Percentiles rank a stretch among this genome's conserved stretches.
phyloP scores from a whole-genome alignment of 1,140 invertebrate genomes.

The Muscidifurax raptorellus region DNA sequence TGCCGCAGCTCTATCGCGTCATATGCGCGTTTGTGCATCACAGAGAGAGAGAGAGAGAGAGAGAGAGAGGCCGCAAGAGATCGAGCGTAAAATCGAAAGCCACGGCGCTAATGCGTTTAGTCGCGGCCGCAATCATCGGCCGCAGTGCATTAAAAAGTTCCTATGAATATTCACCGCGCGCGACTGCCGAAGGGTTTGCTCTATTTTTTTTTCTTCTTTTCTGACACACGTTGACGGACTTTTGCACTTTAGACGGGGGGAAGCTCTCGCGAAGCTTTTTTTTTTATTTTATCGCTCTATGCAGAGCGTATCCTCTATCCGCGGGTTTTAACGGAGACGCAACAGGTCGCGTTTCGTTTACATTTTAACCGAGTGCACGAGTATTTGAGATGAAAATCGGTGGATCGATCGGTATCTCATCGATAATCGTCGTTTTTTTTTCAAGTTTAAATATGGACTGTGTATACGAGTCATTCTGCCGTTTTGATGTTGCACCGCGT shows the following conservation, averaged over 20 bases:
- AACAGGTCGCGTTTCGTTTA: not conserved
- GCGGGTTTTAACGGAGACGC: not conserved
- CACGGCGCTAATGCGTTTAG: not conserved
- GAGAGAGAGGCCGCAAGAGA: not conserved
- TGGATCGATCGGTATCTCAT: too few relatives aligned
- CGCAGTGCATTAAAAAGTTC: not conserved
- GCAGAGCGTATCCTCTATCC: too few relatives aligned
- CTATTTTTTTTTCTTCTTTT: not conserved
- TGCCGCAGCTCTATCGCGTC: not conserved
- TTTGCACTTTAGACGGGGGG: too few relatives aligned
- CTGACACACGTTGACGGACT: too few relatives aligned
- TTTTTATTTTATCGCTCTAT: too few relatives aligned
- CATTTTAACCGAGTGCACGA: too few relatives aligned
- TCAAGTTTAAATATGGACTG: too few relatives aligned
- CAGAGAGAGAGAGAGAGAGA: not conserved
- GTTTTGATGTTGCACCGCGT: too few relatives aligned
- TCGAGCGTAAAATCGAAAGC: constrained; percentile 38
- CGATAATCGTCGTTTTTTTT: too few relatives aligned
- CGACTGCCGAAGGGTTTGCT: too few relatives aligned
- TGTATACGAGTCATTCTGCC: not conserved
- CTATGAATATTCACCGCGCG: not conserved
- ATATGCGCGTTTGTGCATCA: not conserved
- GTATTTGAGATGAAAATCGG: too few relatives aligned
- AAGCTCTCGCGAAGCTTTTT: too few relatives aligned
- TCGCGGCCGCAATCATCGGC: not conserved